Conservation (phyloP, 2,113 vertebrate species). For the Aptenodytes patagonicus region DNA sequence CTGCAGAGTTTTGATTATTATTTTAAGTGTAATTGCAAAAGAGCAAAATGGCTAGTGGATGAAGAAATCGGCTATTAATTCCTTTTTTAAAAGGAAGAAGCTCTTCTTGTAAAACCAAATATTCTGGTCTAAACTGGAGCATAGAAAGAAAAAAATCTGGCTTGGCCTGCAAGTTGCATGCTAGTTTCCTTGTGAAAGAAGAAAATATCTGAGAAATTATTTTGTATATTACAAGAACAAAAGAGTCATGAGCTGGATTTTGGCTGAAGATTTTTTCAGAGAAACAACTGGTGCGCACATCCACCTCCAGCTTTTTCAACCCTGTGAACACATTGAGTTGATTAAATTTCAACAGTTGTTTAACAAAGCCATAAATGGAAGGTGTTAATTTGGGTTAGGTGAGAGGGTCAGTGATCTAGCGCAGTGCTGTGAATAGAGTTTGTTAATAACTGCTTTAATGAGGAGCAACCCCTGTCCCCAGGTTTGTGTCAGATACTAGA, state of each 20-base stretch:
- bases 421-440: neutral
- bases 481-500: neutral
- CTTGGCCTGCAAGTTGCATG: neutral
- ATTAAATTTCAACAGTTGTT: too few species aligned
- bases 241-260: neutral
- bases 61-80: rapidly evolving
- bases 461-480: neutral
- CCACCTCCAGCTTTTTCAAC: too few species aligned
- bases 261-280: neutral
- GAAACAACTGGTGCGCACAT: rapidly evolving
- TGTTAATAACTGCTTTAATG: rapidly evolving
- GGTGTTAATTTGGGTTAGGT: neutral
- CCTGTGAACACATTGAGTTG: rapidly evolving
- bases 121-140: neutral
- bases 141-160: neutral
- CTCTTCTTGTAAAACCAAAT: neutral
- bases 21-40: neutral
- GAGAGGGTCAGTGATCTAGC: too few species aligned
- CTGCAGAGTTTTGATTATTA: neutral
- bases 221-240: rapidly evolving
- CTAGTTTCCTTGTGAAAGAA: neutral
- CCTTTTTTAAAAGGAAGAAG: neutral
- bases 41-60: neutral
- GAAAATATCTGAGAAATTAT: neutral
- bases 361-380: too few species aligned